Evolutionary conservation across 1,140 invertebrate genomes (phyloP), one percentile per base, ranked within the genome.

Genomic region (Lasioglossum baleicum): DNA sequence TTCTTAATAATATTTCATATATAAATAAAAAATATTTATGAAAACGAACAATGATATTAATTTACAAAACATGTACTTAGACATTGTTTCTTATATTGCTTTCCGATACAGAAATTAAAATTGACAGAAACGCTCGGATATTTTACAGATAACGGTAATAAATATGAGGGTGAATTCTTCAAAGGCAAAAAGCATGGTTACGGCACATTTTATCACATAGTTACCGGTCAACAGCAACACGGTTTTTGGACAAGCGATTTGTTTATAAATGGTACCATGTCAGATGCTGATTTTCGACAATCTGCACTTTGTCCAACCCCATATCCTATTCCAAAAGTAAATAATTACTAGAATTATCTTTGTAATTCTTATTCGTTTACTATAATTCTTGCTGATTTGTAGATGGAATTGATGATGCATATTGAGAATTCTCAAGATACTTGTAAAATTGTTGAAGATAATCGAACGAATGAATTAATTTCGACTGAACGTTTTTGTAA

Each of bases 161-260:
- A 94, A 42, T 96, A 95, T 83, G 95, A 95, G 90, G 95, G 95
- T 2, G 83, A 93, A 56, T 96, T 95, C 93, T 75, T 90, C 20
- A 85, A 91, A 15, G 94, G 94, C 78, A 76, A 91, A 53, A 95
- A 95, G 86, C 89, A 94, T 83, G 95, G 95, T 2, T 83, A 90
- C 20, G 95, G 95, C 10, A 90, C 91, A 31, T 95, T 93, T 89
- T 95, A 94, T 87, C 95, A 96, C 87, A 89, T 95, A 75, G 85
- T 92, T 66, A 95, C 90, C 0, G 95, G 95, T 0, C 95, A 95
- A 87, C 80, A 95, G 51, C 95, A 95, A 83, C 92, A 94, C 80
- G 95, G 95, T 7, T 88, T 93, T 67, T 96, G 95, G 95, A 56
- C 78, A 10, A 74, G 91, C 42, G 92, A 94, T 83, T 77, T 91